Conservation (phyloP, 2,888 invertebrate species). For the Timema podura region DNA sequence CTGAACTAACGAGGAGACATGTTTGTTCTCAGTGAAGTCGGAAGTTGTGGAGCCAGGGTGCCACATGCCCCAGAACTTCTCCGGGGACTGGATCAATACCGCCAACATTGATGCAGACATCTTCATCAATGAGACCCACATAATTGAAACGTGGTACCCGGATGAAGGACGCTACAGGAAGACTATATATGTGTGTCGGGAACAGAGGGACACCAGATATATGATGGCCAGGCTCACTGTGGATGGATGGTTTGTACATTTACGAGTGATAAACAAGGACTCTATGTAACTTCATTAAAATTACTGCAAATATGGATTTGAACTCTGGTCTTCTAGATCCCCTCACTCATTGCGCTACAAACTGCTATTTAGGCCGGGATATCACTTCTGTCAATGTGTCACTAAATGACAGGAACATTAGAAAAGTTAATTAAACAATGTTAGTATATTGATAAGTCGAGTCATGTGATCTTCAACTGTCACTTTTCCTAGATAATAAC, state of each 20-base stretch:
- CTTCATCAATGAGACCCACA: constrained; percentile 91
- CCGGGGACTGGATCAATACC: constrained; percentile 95
- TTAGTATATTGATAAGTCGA: no score
- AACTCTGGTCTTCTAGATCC: no score
- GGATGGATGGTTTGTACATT: constrained; percentile 71
- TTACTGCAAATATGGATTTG: no score
- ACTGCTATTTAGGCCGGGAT: no score
- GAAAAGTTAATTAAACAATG: no score
- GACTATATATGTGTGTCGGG: constrained; percentile 92
- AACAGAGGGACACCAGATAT: constrained; percentile 82
- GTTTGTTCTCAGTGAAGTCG: constrained; percentile 55
- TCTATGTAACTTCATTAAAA: no score
- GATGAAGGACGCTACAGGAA: constrained; percentile 83
- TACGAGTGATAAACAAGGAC: no score
- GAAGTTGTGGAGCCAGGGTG: constrained; percentile 90
- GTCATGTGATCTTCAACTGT: no score
- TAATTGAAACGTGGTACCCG: constrained; percentile 92
- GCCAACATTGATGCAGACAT: constrained; percentile 95
- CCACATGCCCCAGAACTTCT: constrained; percentile 87
- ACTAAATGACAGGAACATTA: no score
- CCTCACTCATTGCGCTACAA: no score
- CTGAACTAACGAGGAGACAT: background rate
- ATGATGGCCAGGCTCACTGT: constrained; percentile 97
- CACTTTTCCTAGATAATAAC: no score
- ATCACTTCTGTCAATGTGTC: no score